Conservation (phyloP, 53 echinoderm and acorn worm species). For the Mesocentrotus franciscanus region DNA sequence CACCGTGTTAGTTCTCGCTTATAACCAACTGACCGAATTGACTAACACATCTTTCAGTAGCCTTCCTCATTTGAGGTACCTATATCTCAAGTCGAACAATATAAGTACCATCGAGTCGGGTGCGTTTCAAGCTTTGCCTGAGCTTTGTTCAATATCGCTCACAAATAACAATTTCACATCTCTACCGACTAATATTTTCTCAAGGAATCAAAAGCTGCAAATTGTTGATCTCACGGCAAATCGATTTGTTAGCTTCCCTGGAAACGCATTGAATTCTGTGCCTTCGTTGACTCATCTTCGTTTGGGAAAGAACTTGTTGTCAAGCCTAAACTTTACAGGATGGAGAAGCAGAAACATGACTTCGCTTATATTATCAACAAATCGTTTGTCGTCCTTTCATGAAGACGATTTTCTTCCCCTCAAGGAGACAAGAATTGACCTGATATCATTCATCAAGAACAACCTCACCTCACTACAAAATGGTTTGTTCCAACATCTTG, state of each 20-base stretch:
- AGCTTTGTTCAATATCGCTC: background rate
- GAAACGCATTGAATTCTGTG: background rate
- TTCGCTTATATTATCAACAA: background rate
- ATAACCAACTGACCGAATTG: conserved; percentile 23
- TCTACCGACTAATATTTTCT: background rate
- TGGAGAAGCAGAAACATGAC: background rate
- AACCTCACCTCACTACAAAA: background rate
- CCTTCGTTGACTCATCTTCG: background rate
- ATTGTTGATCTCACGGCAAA: conserved; percentile 20
- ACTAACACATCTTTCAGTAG: conserved; percentile 1
- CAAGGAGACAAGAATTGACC: background rate
- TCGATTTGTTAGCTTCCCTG: conserved; percentile 1
- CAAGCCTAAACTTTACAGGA: conserved; percentile 11
- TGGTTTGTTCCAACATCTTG: conserved; percentile 7
- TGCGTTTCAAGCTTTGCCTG: background rate
- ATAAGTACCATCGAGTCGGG: background rate
- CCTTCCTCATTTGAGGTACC: background rate
- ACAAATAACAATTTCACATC: background rate
- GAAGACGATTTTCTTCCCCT: conserved; percentile 33
- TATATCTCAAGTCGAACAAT: background rate
- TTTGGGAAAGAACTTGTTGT: background rate
- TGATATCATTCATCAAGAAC: background rate
- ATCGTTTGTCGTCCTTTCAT: background rate
- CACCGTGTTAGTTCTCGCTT: background rate
- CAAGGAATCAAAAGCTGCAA: background rate